Base-by-base conservation (phyloP, 2,797 vertebrate species). In the Scarus forsteni region DNA sequence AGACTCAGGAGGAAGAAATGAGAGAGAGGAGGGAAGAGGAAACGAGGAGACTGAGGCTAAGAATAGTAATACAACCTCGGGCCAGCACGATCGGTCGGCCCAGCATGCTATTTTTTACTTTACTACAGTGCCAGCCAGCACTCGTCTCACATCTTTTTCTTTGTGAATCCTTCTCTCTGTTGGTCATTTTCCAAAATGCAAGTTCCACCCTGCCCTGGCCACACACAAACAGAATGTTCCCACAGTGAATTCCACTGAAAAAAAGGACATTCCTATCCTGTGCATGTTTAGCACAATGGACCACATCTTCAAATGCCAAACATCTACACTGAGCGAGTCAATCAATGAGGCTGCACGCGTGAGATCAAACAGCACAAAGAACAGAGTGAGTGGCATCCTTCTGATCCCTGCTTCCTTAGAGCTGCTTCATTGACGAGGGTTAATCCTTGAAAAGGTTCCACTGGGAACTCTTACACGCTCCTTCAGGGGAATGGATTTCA, bases 61-160 rank as follows among this genome's bases (percentile, higher is more conserved):
- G 76, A 93, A 90, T 90, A 92, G 86, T 61, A 52, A 59, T 75
- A 81, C 77, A 85, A 87, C 86, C 85, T 84, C 81, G 6, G 84
- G 88, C 82, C 83, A 66, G 72, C 77, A 75, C 66, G 66, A 83
- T 87, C 70, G 64, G 79, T 81, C 67, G 80, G 80, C 70, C 65
- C 73, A 71, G 76, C 66, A 72, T 80, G 63, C 77, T 86, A 87
- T 88, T 85, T 89, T 88, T 89, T 73, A 86, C 83, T 85, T 90
- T 86, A 88, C 82, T 84, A 83, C 78, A 53, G 79, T 82, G 83
- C 65, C 83, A 88, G 68, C 70, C 57, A 36, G 59, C 70, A 43
- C 64, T 70, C 13, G 63, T 83, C 75, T 75, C 69, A 78, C 74
- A 69, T 71, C 68, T 66, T 71, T 67, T 60, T 79, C 52, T 62